Percentiles rank a stretch among this genome's conserved stretches.
phyloP scores from a whole-genome alignment of 1,140 invertebrate species.

The Dendroctonus ponderosae region DNA sequence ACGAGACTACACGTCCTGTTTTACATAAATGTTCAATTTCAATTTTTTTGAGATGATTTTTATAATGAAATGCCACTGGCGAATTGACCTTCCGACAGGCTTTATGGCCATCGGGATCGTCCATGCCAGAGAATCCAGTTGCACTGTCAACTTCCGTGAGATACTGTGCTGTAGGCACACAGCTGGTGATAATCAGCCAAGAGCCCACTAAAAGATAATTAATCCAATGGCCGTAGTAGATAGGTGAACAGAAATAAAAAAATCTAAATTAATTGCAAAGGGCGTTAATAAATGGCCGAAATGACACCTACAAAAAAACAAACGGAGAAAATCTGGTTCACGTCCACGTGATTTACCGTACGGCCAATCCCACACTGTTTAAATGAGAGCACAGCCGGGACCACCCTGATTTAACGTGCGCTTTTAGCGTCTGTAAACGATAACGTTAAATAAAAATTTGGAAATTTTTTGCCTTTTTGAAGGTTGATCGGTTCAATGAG shows the following conservation, averaged over 20 bases:
- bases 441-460: too few species aligned
- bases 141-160: too few species aligned
- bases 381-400: slow-evolving; percentile 28
- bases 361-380: slow-evolving; percentile 33
- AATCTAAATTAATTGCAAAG: slow-evolving; percentile 26
- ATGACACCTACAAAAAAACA: slow-evolving; percentile 28
- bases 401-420: slow-evolving; percentile 24
- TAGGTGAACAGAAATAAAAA: slow-evolving; percentile 12
- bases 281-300: slow-evolving; percentile 31
- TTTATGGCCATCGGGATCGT: background rate
- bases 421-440: background rate
- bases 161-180: too few species aligned
- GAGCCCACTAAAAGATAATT: too few species aligned
- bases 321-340: slow-evolving; percentile 33
- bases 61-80: slow-evolving; percentile 12
- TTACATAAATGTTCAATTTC: slow-evolving; percentile 29
- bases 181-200: too few species aligned
- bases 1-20: slow-evolving; percentile 28
- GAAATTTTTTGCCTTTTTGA: too few species aligned
- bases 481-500: too few species aligned
- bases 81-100: background rate
- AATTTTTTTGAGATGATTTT: slow-evolving; percentile 23
- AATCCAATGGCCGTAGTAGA: too few species aligned
- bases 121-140: too few species aligned
- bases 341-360: slow-evolving; percentile 32